phyloP scores from a whole-genome alignment of 2,113 vertebrate species.

The Neodon shergylaensis region DNA sequence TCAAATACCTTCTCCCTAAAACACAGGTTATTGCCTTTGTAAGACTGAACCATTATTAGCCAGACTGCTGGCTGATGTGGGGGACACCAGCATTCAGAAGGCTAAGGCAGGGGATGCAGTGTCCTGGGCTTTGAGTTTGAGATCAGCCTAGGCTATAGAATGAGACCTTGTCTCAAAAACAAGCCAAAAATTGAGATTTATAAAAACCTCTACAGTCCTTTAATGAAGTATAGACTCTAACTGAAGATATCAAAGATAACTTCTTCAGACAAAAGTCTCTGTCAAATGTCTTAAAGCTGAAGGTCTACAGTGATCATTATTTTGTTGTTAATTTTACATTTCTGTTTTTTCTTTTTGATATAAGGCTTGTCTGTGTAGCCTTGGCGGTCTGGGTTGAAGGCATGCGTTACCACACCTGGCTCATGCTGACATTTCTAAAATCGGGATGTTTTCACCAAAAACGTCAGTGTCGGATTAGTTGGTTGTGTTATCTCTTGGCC shows the following conservation, averaged over 20 bases:
- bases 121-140: background rate
- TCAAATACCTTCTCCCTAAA: background rate
- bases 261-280: background rate
- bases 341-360: background rate
- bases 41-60: background rate
- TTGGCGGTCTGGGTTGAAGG: background rate
- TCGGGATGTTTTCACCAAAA: background rate
- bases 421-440: conserved; percentile 17
- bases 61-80: background rate
- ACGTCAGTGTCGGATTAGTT: background rate
- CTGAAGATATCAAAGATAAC: background rate
- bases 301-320: background rate
- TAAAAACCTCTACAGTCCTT: background rate
- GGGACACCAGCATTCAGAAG: background rate
- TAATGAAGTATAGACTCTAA: background rate
- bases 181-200: background rate
- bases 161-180: background rate
- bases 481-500: background rate
- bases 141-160: background rate
- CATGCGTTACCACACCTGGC: no score
- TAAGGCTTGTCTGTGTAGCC: background rate
- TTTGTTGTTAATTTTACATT: conserved; percentile 7
- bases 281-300: background rate
- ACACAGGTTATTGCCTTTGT: conserved; percentile 14
- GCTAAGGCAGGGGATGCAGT: background rate